Conservation (phyloP, 2,113 vertebrate species). For the Plecotus auritus region DNA sequence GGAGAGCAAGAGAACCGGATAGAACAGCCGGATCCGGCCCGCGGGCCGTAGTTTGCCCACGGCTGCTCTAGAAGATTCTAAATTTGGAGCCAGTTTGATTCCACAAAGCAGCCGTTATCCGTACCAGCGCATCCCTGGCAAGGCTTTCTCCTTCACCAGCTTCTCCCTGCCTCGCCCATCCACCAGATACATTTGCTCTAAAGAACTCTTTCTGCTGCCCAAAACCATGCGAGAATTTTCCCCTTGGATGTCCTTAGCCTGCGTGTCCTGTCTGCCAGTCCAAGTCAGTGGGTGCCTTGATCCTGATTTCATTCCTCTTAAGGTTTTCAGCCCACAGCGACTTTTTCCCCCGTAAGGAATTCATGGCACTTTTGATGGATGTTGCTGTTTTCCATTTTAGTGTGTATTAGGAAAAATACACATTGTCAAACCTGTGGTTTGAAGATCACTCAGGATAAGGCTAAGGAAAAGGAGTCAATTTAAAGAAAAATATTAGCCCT, state of each 20-base stretch:
- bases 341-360: not conserved
- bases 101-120: not conserved
- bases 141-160: not conserved
- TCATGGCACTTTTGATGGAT: not conserved
- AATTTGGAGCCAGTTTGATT: not conserved
- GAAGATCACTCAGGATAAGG: not conserved
- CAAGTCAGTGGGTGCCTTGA: not conserved
- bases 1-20: no score
- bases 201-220: not conserved
- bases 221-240: not conserved
- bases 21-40: no score
- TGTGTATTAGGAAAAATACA: not conserved
- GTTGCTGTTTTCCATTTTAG: not conserved
- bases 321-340: not conserved
- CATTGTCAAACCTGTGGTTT: not conserved
- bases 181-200: not conserved
- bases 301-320: not conserved
- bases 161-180: not conserved
- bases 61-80: not conserved
- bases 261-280: not conserved
- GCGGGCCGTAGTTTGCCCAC: no score
- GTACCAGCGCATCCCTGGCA: no score
- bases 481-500: not conserved
- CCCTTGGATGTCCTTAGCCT: not conserved
- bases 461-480: not conserved